Percentiles rank a stretch among this genome's conserved stretches.
Evolutionary conservation across 2,797 vertebrate genomes (phyloP).

Genomic region (Crossoptilon crossoptilon): DNA sequence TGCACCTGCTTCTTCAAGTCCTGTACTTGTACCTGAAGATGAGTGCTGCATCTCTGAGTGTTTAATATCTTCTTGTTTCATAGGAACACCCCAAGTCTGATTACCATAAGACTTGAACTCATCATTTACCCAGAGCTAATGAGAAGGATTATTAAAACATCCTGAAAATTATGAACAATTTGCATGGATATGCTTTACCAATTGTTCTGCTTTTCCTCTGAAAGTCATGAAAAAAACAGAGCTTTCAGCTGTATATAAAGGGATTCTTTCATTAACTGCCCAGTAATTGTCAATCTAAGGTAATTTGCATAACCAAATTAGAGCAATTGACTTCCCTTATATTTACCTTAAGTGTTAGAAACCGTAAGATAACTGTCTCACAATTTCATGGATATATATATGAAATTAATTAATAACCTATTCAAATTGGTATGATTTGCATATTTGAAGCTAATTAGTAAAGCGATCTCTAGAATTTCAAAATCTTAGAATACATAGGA

Average conservation of each 20-base stretch:
- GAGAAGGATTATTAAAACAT: conserved; percentile 57
- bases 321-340: conserved; percentile 32
- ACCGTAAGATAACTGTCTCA: conserved; percentile 34
- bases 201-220: conserved; percentile 43
- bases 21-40: not conserved
- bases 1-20: not conserved
- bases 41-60: not conserved
- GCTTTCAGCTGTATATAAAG: conserved; percentile 16
- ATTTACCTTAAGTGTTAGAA: conserved; percentile 61
- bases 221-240: conserved; percentile 17
- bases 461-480: conserved; percentile 43
- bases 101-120: not conserved
- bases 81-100: not conserved
- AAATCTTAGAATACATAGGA: conserved; percentile 43
- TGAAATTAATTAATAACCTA: conserved; percentile 49
- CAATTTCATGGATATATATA: conserved; percentile 1
- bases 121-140: conserved; percentile 36
- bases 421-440: conserved; percentile 42
- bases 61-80: not conserved
- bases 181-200: conserved; percentile 14
- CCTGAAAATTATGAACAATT: conserved; percentile 58
- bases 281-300: conserved; percentile 14
- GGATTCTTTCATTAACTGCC: conserved; percentile 2
- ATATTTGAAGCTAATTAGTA: conserved; percentile 50
- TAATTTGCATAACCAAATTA: conserved; percentile 39